Conservation (phyloP, 2,888 invertebrate genomes). For the Cantharis lateralis region DNA sequence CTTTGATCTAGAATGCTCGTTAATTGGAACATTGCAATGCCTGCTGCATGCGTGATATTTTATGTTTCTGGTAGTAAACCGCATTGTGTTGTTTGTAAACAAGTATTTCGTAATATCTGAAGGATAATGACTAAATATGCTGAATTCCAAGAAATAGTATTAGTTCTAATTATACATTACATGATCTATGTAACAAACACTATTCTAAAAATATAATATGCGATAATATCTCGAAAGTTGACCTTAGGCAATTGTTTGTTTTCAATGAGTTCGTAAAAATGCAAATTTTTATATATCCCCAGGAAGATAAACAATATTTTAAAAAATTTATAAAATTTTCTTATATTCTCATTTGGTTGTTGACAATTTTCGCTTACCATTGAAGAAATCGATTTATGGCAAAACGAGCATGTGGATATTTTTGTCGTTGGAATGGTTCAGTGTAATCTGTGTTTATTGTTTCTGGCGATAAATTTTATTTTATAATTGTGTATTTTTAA, state of each 20-base stretch:
- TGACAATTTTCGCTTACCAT: background rate
- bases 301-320: background rate
- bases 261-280: background rate
- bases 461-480: background rate
- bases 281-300: background rate
- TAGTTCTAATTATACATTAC: background rate
- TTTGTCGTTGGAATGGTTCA: background rate
- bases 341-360: no score
- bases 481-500: background rate
- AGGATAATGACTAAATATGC: background rate
- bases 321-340: background rate
- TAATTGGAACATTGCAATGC: conserved; percentile 4
- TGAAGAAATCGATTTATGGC: background rate
- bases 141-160: background rate
- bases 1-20: background rate
- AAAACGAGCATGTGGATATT: background rate
- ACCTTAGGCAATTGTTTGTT: background rate
- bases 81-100: background rate
- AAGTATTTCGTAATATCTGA: background rate
- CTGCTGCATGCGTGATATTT: conserved; percentile 4
- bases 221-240: background rate
- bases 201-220: background rate
- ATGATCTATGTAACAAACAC: background rate
- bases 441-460: background rate
- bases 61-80: background rate